Evolutionary conservation across 2,888 invertebrate species (phyloP).

Genomic region (Tubulanus polymorphus): DNA sequence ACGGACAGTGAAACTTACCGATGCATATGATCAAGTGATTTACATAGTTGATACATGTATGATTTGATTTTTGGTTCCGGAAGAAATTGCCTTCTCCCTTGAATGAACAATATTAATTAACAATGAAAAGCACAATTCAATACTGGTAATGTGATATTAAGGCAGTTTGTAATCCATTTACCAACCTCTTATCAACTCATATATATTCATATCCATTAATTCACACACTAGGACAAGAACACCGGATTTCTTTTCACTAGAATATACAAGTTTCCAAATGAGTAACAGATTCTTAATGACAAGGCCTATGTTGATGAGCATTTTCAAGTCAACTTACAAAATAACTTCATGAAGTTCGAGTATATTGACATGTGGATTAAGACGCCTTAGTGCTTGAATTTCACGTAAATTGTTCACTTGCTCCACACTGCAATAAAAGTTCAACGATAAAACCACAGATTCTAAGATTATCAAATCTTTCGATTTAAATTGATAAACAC

Average conservation of each 20-base stretch:
- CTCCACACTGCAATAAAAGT: conserved; percentile 44
- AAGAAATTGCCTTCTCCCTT: conserved; percentile 50
- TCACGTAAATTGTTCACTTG: conserved; percentile 58
- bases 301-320: no score
- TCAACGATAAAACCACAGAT: background rate
- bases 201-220: conserved; percentile 68
- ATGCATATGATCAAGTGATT: conserved; percentile 64
- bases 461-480: background rate
- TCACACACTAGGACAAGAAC: conserved; percentile 64
- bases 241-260: conserved; percentile 61
- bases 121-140: background rate
- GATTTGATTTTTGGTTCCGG: conserved; percentile 59
- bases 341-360: conserved; percentile 63
- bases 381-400: conserved; percentile 61
- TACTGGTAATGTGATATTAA: no score
- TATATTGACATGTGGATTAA: conserved; percentile 63
- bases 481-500: background rate
- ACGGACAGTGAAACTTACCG: conserved; percentile 53
- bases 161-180: no score
- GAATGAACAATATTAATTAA: conserved; percentile 9
- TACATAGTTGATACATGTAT: conserved; percentile 62
- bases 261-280: conserved; percentile 22
- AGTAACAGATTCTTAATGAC: no score
- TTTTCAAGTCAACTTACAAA: conserved; percentile 64
- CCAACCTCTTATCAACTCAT: conserved; percentile 62